A percentile compares a stretch with the other conserved stretches of the same genome.
phyloP scores from a whole-genome alignment of 1,140 invertebrate species.

The Thrips palmi region DNA sequence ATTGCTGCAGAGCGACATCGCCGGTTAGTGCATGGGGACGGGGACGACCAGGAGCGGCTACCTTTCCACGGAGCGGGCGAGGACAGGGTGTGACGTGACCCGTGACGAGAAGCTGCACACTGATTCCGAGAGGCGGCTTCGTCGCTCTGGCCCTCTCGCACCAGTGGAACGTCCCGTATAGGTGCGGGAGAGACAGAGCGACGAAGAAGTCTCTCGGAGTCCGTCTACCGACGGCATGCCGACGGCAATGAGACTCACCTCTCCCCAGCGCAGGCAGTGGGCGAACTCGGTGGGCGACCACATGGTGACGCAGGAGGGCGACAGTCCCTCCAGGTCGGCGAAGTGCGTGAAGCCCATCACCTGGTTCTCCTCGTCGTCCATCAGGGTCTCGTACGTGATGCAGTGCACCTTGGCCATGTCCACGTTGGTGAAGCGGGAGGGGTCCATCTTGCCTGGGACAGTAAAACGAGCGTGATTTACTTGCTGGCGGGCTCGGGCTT shows the following conservation, averaged over 20 bases:
- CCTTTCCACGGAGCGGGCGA: too few species aligned
- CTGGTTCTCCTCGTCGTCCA: constrained; percentile 53
- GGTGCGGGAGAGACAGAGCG: too few species aligned
- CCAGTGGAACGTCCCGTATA: too few species aligned
- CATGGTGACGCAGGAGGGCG: constrained; percentile 36
- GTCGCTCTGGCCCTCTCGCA: too few species aligned
- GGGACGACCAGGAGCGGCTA: too few species aligned
- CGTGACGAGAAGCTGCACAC: too few species aligned
- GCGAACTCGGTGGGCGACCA: constrained; percentile 49
- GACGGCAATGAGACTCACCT: constrained; percentile 34
- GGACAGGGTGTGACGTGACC: too few species aligned
- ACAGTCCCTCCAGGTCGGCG: constrained; percentile 35
- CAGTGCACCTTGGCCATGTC: constrained; percentile 46
- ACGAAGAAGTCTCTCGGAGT: too few species aligned
- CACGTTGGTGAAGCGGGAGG: constrained; percentile 35
- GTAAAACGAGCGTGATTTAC: too few species aligned
- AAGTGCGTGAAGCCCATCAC: constrained; percentile 47
- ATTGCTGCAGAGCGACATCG: constrained; percentile 38
- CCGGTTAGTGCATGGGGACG: too few species aligned
- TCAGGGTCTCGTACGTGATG: constrained; percentile 48
- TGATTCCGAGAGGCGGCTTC: too few species aligned
- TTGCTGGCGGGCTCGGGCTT: too few species aligned
- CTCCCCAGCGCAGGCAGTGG: constrained; percentile 44
- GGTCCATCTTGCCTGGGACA: constrained; percentile 38
- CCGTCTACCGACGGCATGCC: background rate